Evolutionary conservation across 2,888 invertebrate genomes (phyloP).

Genomic region (Lamellibrachia columna): DNA sequence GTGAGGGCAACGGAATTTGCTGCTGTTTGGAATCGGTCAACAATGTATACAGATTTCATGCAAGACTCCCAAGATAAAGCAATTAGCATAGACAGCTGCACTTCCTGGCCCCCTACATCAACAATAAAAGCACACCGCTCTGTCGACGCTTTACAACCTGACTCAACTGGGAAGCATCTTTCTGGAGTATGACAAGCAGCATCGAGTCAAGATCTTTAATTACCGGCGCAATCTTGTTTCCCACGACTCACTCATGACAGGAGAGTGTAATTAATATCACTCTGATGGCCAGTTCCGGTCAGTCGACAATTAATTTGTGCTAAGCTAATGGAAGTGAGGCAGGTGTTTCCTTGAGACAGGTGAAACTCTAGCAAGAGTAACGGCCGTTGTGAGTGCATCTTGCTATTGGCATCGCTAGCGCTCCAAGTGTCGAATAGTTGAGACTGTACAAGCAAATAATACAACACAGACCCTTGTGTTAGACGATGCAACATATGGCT

Average conservation of each 20-base stretch:
- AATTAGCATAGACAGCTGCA: slow-evolving; percentile 16
- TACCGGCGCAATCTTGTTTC: background rate
- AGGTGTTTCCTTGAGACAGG: slow-evolving; percentile 16
- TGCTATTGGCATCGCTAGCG: background rate
- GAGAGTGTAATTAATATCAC: background rate
- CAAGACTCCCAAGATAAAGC: background rate
- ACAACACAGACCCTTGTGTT: background rate
- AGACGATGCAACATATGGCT: background rate
- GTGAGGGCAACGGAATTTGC: background rate
- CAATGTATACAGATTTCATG: background rate
- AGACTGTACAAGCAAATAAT: background rate
- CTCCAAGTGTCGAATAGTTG: background rate
- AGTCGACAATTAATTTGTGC: background rate
- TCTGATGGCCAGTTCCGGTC: background rate
- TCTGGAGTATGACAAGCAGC: background rate
- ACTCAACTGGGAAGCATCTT: background rate
- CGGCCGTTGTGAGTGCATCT: background rate
- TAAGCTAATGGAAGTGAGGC: background rate
- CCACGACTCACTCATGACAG: background rate
- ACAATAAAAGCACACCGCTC: background rate
- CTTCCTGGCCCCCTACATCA: background rate
- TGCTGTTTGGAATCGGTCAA: slow-evolving; percentile 3
- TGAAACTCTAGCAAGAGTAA: background rate
- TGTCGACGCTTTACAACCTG: background rate
- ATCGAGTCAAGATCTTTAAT: background rate